Percentiles rank a stretch among this genome's conserved stretches.
These are phyloP conservation scores for Botrylloides violaceus DNA, from an alignment of 23 tunicate species.

Conservation along the genomic window DNA sequence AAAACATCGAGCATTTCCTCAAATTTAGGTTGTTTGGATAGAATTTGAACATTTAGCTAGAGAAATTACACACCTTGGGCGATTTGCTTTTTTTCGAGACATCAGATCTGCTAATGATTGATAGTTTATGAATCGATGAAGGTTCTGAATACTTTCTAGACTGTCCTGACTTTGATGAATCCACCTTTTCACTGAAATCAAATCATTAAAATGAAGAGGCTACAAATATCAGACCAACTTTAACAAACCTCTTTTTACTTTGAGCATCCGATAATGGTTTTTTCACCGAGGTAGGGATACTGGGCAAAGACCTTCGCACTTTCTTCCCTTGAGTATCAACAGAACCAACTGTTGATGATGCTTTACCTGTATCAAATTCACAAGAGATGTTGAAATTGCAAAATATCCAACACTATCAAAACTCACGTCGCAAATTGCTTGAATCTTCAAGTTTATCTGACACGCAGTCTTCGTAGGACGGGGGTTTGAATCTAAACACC, in stretches of 20 bases:
- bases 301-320: constrained; percentile 53
- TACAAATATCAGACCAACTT: background rate
- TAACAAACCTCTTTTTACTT: background rate
- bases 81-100: background rate
- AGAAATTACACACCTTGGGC: background rate
- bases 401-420: too few relatives aligned
- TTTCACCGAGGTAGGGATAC: constrained; percentile 21
- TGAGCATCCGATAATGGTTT: background rate
- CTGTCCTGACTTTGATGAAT: background rate
- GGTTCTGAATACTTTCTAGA: background rate
- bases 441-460: background rate
- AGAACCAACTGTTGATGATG: background rate
- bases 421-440: constrained; percentile 5
- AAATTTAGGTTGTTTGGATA: too few relatives aligned
- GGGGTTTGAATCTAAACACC: background rate
- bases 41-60: too few relatives aligned
- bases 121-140: background rate
- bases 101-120: background rate
- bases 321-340: constrained; percentile 55
- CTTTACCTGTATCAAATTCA: too few relatives aligned
- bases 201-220: background rate
- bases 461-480: background rate
- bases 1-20: too few relatives aligned
- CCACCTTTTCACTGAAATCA: background rate
- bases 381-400: too few relatives aligned